Conservation (phyloP, 2,888 invertebrate genomes). For the Tyria jacobaeae region DNA sequence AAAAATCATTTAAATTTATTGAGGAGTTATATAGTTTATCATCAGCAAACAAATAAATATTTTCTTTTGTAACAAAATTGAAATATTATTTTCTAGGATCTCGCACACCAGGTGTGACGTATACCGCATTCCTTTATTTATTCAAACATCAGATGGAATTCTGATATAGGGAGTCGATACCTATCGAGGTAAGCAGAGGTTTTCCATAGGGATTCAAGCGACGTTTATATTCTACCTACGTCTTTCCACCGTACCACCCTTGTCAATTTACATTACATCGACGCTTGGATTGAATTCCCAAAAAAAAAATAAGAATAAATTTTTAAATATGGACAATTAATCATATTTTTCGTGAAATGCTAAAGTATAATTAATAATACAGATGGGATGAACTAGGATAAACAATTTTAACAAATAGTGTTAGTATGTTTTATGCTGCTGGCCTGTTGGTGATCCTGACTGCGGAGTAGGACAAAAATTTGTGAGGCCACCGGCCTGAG, state of each 20-base stretch:
- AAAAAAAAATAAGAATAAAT: not conserved
- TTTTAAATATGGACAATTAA: no score
- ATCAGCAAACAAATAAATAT: not conserved
- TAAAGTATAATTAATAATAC: no score
- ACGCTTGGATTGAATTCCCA: not conserved
- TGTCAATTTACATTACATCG: constrained; percentile 4
- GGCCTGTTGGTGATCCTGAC: no score
- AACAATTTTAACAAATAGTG: no score
- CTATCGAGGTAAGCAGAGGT: constrained; percentile 14
- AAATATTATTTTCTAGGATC: no score
- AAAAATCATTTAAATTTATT: not conserved
- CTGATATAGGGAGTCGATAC: constrained; percentile 3
- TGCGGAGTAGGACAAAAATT: no score
- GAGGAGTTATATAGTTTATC: not conserved
- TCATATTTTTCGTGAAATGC: no score
- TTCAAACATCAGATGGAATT: constrained; percentile 14
- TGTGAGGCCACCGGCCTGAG: no score
- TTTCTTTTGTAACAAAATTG: not conserved
- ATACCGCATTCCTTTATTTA: not conserved
- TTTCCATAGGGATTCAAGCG: constrained; percentile 14
- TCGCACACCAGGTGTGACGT: not conserved
- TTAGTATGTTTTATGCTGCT: no score
- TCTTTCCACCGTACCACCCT: constrained; percentile 5
- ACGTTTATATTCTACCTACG: constrained; percentile 11
- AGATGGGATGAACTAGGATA: no score